phyloP scores from a whole-genome alignment of 2,888 invertebrate species.

The Lumbricus terrestris region DNA sequence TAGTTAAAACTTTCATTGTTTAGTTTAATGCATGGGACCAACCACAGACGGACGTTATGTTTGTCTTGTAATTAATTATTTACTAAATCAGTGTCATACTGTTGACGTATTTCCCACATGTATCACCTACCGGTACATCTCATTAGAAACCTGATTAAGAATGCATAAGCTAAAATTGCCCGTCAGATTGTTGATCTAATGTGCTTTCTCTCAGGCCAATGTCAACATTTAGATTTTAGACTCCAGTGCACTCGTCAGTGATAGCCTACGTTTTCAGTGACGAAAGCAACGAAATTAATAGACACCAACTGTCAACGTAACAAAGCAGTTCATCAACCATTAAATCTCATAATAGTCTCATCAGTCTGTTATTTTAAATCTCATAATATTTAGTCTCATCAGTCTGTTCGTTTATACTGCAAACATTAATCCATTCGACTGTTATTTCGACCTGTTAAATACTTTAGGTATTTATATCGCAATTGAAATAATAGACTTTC shows the following conservation, averaged over 20 bases:
- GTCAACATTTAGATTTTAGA: background rate
- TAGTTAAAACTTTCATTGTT: background rate
- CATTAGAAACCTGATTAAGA: background rate
- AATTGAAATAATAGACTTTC: background rate
- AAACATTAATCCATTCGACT: background rate
- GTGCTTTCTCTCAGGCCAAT: background rate
- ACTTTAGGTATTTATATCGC: background rate
- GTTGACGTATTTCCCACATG: background rate
- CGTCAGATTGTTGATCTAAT: too few species aligned
- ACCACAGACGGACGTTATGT: background rate
- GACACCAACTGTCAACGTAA: background rate
- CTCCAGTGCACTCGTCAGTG: too few species aligned
- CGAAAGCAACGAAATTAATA: background rate
- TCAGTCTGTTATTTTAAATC: background rate
- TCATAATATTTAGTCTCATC: too few species aligned
- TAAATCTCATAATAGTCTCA: too few species aligned
- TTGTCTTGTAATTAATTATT: background rate
- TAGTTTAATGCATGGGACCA: background rate
- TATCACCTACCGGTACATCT: background rate
- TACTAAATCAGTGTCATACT: background rate
- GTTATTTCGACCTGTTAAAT: conserved; percentile 3
- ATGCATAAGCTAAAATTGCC: background rate
- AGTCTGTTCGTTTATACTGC: background rate
- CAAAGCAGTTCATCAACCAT: background rate
- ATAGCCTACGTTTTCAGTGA: background rate